Evolutionary conservation across 2,888 invertebrate genomes (phyloP).

Genomic region (Adineta ricciae): DNA sequence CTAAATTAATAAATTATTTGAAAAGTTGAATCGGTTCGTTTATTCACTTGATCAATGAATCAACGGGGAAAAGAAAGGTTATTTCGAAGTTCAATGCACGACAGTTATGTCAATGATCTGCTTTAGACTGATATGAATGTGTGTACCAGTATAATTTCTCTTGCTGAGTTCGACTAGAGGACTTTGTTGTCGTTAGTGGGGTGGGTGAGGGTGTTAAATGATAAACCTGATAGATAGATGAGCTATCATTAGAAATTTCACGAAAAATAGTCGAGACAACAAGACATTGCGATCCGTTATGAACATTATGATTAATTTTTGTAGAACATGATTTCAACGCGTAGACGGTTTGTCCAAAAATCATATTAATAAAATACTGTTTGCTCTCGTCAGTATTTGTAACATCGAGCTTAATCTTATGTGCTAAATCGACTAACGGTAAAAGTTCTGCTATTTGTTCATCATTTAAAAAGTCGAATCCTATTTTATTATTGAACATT

Average conservation of each 20-base stretch:
- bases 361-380: neutral
- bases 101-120: too few relatives aligned
- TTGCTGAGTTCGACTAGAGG: too few relatives aligned
- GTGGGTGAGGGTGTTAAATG: neutral
- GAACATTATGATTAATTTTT: neutral
- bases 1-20: too few relatives aligned
- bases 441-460: neutral
- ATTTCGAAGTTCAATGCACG: too few relatives aligned
- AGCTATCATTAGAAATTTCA: neutral
- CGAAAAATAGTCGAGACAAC: neutral
- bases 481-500: neutral
- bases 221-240: neutral
- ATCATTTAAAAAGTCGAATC: neutral
- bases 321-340: neutral
- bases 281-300: neutral
- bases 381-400: neutral
- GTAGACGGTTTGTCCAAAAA: neutral
- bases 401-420: neutral
- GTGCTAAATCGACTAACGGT: neutral
- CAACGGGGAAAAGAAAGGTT: too few relatives aligned
- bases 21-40: too few relatives aligned
- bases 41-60: too few relatives aligned
- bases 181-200: neutral
- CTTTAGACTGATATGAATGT: too few relatives aligned
- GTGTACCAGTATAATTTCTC: too few relatives aligned